These are phyloP conservation scores for Hyppa rectilinea DNA, from an alignment of 2,888 invertebrate genomes.

Conservation along the genomic window DNA sequence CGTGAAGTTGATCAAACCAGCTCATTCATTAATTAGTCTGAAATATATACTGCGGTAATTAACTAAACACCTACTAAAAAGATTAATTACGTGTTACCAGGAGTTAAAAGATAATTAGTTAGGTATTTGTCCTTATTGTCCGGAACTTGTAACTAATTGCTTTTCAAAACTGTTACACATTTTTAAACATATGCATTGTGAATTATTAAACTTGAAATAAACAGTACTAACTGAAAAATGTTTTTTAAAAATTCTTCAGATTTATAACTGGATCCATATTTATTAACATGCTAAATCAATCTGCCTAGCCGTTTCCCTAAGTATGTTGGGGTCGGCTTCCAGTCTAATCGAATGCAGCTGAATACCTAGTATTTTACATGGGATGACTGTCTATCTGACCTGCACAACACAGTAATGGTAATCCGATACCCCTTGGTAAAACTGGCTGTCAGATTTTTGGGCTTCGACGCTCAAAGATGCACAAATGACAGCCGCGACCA, in stretches of 20 bases:
- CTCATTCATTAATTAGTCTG: slow-evolving; percentile 54
- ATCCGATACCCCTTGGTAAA: too few species aligned
- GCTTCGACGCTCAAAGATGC: too few species aligned
- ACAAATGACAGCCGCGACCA: too few species aligned
- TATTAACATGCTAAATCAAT: too few species aligned
- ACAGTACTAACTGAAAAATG: background rate
- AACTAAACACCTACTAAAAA: slow-evolving; percentile 18
- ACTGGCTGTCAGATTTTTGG: too few species aligned
- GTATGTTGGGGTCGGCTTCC: too few species aligned
- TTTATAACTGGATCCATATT: background rate
- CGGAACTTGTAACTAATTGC: slow-evolving; percentile 19
- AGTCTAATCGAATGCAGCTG: too few species aligned
- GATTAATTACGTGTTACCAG: slow-evolving; percentile 35
- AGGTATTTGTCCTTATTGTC: background rate
- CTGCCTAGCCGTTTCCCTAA: too few species aligned
- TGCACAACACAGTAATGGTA: too few species aligned
- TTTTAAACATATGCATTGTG: background rate
- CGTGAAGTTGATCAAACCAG: slow-evolving; percentile 43
- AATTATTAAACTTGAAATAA: background rate
- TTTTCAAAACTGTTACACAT: slow-evolving; percentile 19
- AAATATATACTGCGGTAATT: slow-evolving; percentile 34
- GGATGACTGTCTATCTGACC: too few species aligned
- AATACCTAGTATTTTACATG: too few species aligned
- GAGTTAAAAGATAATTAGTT: slow-evolving; percentile 27
- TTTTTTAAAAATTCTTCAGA: background rate